Conservation (phyloP, 2,113 vertebrate species). For the Nycticryphes semicollaris region DNA sequence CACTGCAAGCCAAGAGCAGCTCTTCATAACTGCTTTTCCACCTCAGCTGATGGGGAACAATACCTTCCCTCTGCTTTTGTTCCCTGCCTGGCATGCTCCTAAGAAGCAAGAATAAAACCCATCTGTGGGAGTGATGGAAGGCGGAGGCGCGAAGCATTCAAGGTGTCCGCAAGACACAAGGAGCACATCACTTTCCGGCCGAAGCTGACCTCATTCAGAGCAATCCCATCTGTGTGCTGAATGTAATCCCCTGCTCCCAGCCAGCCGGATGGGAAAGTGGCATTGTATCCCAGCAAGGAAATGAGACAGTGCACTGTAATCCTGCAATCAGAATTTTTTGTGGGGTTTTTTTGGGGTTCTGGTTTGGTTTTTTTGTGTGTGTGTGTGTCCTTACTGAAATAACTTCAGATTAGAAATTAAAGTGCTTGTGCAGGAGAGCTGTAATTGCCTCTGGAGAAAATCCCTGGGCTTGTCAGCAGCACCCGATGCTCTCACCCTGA, state of each 20-base stretch:
- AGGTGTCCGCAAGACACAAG: background rate
- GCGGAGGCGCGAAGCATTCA: background rate
- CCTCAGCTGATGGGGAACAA: conserved; percentile 4
- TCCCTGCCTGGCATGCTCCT: background rate
- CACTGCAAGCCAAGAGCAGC: background rate
- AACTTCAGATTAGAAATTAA: conserved; percentile 37
- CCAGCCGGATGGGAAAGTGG: background rate
- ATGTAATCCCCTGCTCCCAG: conserved; percentile 10
- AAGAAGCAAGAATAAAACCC: conserved; percentile 50
- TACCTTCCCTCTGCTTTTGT: conserved; percentile 39
- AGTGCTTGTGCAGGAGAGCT: background rate
- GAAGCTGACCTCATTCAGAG: conserved; percentile 38
- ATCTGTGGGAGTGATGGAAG: background rate
- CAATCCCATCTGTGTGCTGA: conserved; percentile 16
- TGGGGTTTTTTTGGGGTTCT: background rate
- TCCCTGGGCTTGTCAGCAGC: background rate
- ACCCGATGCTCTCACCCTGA: background rate
- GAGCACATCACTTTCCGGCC: background rate
- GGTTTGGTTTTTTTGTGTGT: background rate
- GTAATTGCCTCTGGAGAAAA: conserved; percentile 24
- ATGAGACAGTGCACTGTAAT: background rate
- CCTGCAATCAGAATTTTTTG: background rate
- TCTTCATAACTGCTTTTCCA: background rate
- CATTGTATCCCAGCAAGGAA: conserved; percentile 12
- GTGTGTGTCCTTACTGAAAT: background rate